Conservation (phyloP, 2,888 invertebrate species). For the Serripes groenlandicus region DNA sequence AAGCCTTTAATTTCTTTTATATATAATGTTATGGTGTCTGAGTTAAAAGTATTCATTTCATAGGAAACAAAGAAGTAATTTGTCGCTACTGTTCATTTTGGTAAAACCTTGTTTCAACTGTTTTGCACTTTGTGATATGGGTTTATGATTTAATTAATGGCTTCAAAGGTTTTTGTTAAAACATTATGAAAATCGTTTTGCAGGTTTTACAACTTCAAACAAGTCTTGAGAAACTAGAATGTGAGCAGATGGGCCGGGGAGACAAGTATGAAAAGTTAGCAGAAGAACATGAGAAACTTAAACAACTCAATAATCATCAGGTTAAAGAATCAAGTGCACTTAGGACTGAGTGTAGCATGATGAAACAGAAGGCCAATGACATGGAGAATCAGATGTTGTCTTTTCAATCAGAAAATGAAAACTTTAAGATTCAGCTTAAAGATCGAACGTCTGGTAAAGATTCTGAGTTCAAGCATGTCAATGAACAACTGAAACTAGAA, state of each 20-base stretch:
- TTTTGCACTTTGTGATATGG: too few species aligned
- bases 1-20: too few species aligned
- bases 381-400: slow-evolving; percentile 45
- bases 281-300: slow-evolving; percentile 70
- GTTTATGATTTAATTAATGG: too few species aligned
- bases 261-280: slow-evolving; percentile 74
- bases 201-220: slow-evolving; percentile 71
- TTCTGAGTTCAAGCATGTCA: slow-evolving; percentile 53
- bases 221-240: slow-evolving; percentile 70
- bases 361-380: slow-evolving; percentile 61
- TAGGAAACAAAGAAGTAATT: too few species aligned
- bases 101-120: too few species aligned
- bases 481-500: slow-evolving; percentile 57
- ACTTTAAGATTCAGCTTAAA: slow-evolving; percentile 56
- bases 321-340: slow-evolving; percentile 53
- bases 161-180: too few species aligned
- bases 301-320: slow-evolving; percentile 67
- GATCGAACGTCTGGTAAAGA: slow-evolving; percentile 57
- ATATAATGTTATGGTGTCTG: too few species aligned
- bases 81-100: too few species aligned
- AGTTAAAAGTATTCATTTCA: too few species aligned
- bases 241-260: slow-evolving; percentile 69
- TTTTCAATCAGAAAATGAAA: slow-evolving; percentile 53
- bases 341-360: slow-evolving; percentile 51
- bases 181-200: not conserved